Conservation (phyloP, 2,888 invertebrate species). For the Philaethria dido region DNA sequence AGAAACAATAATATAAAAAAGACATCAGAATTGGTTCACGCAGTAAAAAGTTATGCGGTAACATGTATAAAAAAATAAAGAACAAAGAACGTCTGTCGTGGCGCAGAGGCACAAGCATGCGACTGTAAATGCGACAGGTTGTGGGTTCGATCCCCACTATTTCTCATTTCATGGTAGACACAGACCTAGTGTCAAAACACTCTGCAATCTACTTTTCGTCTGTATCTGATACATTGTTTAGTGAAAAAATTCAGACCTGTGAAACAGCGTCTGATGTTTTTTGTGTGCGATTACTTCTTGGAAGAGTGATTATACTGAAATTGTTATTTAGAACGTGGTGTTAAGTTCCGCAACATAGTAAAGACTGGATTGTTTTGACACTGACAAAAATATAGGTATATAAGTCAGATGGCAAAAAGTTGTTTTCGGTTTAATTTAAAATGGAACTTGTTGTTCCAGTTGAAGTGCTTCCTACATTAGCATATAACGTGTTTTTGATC, state of each 20-base stretch:
- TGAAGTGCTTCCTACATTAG: background rate
- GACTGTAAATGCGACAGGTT: no score
- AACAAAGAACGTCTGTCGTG: no score
- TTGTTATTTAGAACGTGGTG: background rate
- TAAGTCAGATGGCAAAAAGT: background rate
- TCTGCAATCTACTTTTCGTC: background rate
- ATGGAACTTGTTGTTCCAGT: background rate
- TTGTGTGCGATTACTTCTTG: no score
- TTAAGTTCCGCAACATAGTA: background rate
- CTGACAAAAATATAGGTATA: background rate
- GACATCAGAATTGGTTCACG: no score
- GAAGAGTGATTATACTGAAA: no score
- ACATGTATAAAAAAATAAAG: no score
- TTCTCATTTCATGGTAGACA: no score
- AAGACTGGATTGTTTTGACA: background rate
- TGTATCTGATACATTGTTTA: background rate
- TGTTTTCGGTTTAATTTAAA: background rate
- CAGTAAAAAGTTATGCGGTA: no score
- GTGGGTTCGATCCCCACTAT: no score
- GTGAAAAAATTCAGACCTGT: background rate
- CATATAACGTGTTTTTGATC: constrained; percentile 13
- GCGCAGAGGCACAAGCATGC: no score
- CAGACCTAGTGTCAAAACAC: background rate
- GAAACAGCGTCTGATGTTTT: background rate
- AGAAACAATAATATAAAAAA: no score